Evolutionary conservation across 2,888 invertebrate species (phyloP), one percentile per base, ranked within the genome.

Genomic region (Serrognathus titanus): DNA sequence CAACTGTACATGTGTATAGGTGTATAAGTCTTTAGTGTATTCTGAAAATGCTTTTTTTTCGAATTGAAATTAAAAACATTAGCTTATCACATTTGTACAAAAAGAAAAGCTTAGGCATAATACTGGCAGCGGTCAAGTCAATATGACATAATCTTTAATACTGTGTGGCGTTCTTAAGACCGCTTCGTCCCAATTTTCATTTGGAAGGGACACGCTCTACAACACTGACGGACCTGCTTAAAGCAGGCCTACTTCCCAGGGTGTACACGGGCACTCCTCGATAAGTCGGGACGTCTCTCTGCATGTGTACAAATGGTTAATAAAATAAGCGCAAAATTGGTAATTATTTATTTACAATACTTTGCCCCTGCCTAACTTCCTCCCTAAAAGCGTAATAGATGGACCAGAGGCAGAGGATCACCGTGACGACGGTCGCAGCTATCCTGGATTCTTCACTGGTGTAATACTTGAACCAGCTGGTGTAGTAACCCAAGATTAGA

Each of bases 401-500:
- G 1, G 71, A 69, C 72, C 74, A 75, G 7, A 67, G 11, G 10
- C 66, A 62, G n/a, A 68, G 66, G 36, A 70, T 49, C 36, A 66
- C 62, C 3, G 71, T 71, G 6, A 67, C 66, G 38, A 70, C 57
- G 10, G 71, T 61, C 10, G 71, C 70, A n/a, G 64, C 62, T 31
- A 67, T 49, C 64, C 73, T 65, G 2, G 73, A 68, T 45, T 63
- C 64, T 40, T 59, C 61, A 3, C 61, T 61, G 4, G 69, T 69
- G 45, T 67, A 70, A 62, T 50, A 70, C 7, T 59, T 51, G 60
- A 75, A 74, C 69, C 71, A 74, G 35, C 65, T 53, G 3, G 73
- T 74, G 55, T 69, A 72, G 51, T 61, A 74, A 5, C 68, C 73
- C 50, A 62, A 70, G 60, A 69, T 69, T 3, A 75, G 62, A 59